A percentile compares a stretch with the other conserved stretches of the same genome.
These are phyloP conservation scores for Cotesia typhae DNA, from an alignment of 1,140 invertebrate genomes.

Conservation along the genomic window DNA sequence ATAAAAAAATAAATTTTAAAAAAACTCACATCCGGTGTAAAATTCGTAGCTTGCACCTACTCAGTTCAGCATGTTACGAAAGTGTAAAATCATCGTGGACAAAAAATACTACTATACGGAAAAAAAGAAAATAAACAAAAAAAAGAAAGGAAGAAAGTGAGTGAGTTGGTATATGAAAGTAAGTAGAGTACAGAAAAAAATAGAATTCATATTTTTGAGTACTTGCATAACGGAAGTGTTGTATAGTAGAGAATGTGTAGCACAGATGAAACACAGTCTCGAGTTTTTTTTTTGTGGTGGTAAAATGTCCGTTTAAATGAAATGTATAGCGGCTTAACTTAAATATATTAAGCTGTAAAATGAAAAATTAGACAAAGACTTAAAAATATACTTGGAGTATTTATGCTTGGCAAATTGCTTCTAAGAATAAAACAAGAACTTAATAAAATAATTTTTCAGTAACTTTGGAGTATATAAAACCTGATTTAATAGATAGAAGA, in stretches of 20 bases:
- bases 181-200: neutral
- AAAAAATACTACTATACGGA: neutral
- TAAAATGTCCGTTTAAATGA: too few species aligned
- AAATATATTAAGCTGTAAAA: too few species aligned
- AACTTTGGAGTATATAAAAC: too few species aligned
- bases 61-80: constrained; percentile 9
- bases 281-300: neutral
- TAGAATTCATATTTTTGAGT: constrained; percentile 5
- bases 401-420: too few species aligned
- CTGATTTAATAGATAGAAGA: too few species aligned
- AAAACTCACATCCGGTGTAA: constrained; percentile 32
- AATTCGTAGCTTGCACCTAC: constrained; percentile 20
- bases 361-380: too few species aligned
- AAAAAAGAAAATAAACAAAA: neutral
- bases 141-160: constrained; percentile 3
- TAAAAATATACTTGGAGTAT: too few species aligned
- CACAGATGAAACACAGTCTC: neutral
- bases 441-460: too few species aligned
- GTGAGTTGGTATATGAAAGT: constrained; percentile 1
- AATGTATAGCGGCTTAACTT: too few species aligned
- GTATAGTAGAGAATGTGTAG: constrained; percentile 8
- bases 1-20: neutral
- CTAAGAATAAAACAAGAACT: too few species aligned
- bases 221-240: neutral
- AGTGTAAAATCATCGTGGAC: constrained; percentile 30